Conservation (phyloP, 1,140 invertebrate species). For the Spodoptera frugiperda region DNA sequence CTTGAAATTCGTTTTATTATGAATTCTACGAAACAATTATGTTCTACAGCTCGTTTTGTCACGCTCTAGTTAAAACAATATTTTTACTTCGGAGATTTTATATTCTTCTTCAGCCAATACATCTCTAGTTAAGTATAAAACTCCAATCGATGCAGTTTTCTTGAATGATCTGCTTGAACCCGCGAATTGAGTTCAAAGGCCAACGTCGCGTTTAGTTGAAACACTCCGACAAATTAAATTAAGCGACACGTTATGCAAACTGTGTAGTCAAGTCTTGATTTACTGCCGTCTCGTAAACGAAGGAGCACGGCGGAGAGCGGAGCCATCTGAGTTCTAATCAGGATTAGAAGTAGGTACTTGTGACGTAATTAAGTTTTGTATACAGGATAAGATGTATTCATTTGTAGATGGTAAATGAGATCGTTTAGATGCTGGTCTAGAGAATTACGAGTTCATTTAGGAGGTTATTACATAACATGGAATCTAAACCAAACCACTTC, state of each 20-base stretch:
- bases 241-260: constrained; percentile 22
- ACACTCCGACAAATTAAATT: constrained; percentile 17
- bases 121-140: background rate
- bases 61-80: too few species aligned
- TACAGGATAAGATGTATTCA: too few species aligned
- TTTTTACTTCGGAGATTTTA: too few species aligned
- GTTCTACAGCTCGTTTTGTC: too few species aligned
- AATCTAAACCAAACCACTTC: background rate
- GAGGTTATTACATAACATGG: too few species aligned
- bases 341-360: constrained; percentile 7
- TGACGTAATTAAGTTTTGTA: constrained; percentile 9
- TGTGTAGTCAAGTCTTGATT: constrained; percentile 5
- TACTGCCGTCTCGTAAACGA: constrained; percentile 2
- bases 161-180: constrained; percentile 10
- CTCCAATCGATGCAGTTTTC: background rate
- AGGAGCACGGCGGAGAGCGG: background rate
- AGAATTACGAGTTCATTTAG: too few species aligned
- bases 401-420: background rate
- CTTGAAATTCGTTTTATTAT: too few species aligned
- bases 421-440: too few species aligned
- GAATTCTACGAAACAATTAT: too few species aligned
- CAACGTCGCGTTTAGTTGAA: background rate
- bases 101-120: background rate
- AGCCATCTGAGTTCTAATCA: constrained; percentile 12
- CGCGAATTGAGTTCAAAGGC: constrained; percentile 2